Evolutionary conservation across 2,113 vertebrate species (phyloP).

Genomic region (Pagrus major): DNA sequence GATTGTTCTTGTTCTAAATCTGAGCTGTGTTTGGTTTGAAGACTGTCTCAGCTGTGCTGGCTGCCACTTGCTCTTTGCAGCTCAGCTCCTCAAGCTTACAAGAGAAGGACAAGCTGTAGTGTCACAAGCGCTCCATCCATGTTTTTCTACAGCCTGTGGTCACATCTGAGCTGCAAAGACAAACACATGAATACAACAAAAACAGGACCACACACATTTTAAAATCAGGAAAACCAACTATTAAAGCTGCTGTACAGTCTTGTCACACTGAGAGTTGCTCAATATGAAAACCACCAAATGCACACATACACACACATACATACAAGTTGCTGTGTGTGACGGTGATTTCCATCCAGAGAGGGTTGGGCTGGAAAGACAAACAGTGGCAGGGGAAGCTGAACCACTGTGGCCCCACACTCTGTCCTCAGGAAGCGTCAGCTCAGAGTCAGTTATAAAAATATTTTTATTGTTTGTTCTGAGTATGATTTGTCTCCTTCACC

Average conservation of each 20-base stretch:
- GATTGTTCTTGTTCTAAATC: too few species aligned
- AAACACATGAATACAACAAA: not conserved
- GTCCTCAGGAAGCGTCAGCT: not conserved
- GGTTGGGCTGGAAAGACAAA: constrained; percentile 29
- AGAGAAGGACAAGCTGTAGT: not conserved
- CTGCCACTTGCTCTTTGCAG: not conserved
- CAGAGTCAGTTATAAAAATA: not conserved
- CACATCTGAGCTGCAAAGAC: not conserved
- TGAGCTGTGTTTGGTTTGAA: not conserved
- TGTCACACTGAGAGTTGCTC: too few species aligned
- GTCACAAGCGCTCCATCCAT: not conserved
- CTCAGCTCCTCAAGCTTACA: not conserved
- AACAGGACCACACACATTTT: too few species aligned
- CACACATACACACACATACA: not conserved
- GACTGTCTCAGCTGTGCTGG: not conserved
- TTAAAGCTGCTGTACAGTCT: too few species aligned
- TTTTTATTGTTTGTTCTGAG: not conserved
- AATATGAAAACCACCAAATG: not conserved
- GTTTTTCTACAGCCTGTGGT: not conserved
- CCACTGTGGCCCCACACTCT: not conserved
- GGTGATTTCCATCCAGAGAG: constrained; percentile 9
- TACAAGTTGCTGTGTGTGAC: not conserved
- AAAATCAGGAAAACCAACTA: not conserved
- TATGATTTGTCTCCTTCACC: not conserved
- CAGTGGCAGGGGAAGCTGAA: constrained; percentile 4